Evolutionary conservation across 1,140 invertebrate genomes (phyloP).

Genomic region (Carcinoscorpius rotundicauda): DNA sequence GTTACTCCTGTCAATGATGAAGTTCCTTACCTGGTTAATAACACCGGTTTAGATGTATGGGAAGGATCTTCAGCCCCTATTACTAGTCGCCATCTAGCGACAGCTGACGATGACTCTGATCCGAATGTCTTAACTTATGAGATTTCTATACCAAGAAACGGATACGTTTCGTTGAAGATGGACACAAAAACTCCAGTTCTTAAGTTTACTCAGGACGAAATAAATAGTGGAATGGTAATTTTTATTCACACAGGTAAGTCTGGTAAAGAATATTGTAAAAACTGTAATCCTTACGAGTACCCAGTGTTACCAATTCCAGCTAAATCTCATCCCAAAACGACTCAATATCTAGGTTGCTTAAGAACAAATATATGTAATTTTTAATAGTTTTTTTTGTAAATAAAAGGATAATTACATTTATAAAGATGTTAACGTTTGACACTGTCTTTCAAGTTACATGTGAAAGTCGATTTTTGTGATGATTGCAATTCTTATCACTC

Average conservation of each 20-base stretch:
- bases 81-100: constrained; percentile 22
- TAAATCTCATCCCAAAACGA: too few species aligned
- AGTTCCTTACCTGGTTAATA: constrained; percentile 65
- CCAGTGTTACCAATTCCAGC: too few species aligned
- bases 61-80: constrained; percentile 57
- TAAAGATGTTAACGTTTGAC: too few species aligned
- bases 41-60: constrained; percentile 71
- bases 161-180: constrained; percentile 50
- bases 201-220: constrained; percentile 65
- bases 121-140: constrained; percentile 61
- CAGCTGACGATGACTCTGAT: constrained; percentile 60
- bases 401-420: too few species aligned
- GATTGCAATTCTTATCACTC: too few species aligned
- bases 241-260: constrained; percentile 52
- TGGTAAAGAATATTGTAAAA: too few species aligned
- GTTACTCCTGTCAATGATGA: constrained; percentile 72
- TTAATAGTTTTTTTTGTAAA: too few species aligned
- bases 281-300: too few species aligned
- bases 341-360: too few species aligned
- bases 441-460: too few species aligned
- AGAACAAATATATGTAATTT: too few species aligned
- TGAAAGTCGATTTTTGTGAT: too few species aligned
- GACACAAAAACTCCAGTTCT: constrained; percentile 29
- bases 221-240: constrained; percentile 55
- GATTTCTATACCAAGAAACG: constrained; percentile 55